These are phyloP conservation scores for Tridacna crocea DNA, from an alignment of 2,888 invertebrate genomes.

Conservation along the genomic window DNA sequence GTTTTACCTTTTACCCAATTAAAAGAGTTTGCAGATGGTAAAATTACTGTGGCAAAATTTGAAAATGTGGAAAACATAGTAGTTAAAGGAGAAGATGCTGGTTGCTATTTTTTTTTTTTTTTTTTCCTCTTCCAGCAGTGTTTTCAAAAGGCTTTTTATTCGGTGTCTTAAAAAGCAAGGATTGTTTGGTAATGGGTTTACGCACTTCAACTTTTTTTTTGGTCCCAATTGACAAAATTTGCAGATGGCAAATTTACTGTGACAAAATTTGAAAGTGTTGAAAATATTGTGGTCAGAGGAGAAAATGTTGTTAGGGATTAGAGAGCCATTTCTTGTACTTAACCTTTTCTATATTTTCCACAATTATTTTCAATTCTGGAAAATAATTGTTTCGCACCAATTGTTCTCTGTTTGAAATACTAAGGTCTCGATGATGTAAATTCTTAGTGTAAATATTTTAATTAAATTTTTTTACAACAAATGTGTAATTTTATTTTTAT, in stretches of 20 bases:
- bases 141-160: not conserved
- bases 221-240: no score
- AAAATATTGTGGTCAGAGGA: no score
- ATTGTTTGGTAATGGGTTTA: not conserved
- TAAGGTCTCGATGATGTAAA: not conserved
- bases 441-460: not conserved
- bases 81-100: not conserved
- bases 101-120: not conserved
- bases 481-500: not conserved
- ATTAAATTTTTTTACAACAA: not conserved
- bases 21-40: not conserved
- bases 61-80: not conserved
- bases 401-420: not conserved
- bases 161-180: not conserved
- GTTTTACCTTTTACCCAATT: no score
- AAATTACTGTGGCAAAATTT: not conserved
- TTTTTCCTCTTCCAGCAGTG: not conserved
- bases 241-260: no score
- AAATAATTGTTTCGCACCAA: no score
- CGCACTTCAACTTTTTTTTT: no score
- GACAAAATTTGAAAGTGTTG: no score
- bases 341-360: no score
- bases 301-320: no score
- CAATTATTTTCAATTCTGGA: no score
- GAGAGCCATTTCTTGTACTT: no score